Percentiles rank a stretch among this genome's conserved stretches.
Evolutionary conservation across 2,888 invertebrate species (phyloP).

Genomic region (Emmelina monodactyla): DNA sequence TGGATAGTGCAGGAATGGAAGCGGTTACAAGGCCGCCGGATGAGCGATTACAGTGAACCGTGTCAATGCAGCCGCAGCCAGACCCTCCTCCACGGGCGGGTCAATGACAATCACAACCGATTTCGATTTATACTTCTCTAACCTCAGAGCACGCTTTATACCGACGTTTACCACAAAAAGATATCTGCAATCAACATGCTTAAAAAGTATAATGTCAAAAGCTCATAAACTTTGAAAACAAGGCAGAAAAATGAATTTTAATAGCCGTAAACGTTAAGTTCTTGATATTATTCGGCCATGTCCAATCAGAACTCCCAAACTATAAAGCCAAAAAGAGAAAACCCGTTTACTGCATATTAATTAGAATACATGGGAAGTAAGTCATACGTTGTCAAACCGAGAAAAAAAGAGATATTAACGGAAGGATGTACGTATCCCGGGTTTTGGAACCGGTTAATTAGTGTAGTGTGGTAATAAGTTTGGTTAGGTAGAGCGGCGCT

Average conservation of each 20-base stretch:
- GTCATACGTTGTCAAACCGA: no score
- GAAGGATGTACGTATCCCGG: conserved; percentile 1
- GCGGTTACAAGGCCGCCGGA: conserved; percentile 40
- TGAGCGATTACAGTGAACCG: conserved; percentile 49
- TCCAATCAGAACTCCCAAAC: no score
- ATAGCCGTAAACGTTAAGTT: no score
- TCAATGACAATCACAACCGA: conserved; percentile 20
- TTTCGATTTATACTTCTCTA: background rate
- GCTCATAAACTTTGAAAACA: no score
- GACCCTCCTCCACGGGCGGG: conserved; percentile 12
- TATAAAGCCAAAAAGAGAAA: background rate
- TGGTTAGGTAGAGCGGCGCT: conserved; percentile 6
- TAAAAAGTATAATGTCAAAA: no score
- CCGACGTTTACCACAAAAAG: no score
- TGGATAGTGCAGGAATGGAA: conserved; percentile 14
- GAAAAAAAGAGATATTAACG: no score
- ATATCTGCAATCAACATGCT: no score
- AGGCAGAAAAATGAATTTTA: no score
- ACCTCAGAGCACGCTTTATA: background rate
- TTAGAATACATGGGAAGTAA: no score
- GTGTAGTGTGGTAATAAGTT: background rate
- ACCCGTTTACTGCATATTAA: background rate
- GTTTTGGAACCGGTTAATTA: background rate
- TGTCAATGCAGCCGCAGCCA: conserved; percentile 38
- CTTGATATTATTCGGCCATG: background rate